phyloP scores from a whole-genome alignment of 2,797 vertebrate genomes.

The Arnoldichthys spilopterus region DNA sequence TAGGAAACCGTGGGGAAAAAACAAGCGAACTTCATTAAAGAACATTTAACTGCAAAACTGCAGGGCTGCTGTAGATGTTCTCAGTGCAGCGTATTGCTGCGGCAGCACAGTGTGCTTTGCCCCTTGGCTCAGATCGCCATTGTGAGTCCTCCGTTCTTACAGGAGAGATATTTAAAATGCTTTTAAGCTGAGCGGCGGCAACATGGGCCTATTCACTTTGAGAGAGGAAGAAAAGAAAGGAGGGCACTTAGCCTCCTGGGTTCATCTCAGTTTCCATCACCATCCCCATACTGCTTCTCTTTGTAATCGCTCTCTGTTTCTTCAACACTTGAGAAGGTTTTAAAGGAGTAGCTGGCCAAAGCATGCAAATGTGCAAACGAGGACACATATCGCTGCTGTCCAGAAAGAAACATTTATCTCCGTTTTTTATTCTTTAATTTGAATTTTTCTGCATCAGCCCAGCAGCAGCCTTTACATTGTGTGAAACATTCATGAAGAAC shows the following conservation, averaged over 20 bases:
- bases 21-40: slow-evolving; percentile 39
- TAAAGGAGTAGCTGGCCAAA: not conserved
- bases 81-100: slow-evolving; percentile 14
- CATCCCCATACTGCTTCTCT: slow-evolving; percentile 5
- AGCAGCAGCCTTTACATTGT: too few species aligned
- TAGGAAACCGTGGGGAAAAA: slow-evolving; percentile 6
- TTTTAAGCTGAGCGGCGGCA: slow-evolving; percentile 37
- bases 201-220: slow-evolving; percentile 29
- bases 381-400: too few species aligned
- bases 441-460: too few species aligned
- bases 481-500: too few species aligned
- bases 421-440: too few species aligned
- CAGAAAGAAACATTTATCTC: too few species aligned
- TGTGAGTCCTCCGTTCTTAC: slow-evolving; percentile 28
- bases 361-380: not conserved
- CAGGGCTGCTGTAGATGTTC: slow-evolving; percentile 35
- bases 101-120: not conserved
- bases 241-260: slow-evolving; percentile 31
- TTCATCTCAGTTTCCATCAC: slow-evolving; percentile 29
- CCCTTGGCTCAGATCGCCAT: slow-evolving; percentile 23
- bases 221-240: slow-evolving; percentile 27
- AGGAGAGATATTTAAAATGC: slow-evolving; percentile 43
- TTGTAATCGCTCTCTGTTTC: slow-evolving; percentile 23
- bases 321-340: slow-evolving; percentile 13
- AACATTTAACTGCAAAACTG: slow-evolving; percentile 37